Evolutionary conservation across 2,113 vertebrate genomes (phyloP).

Genomic region (Carollia perspicillata): DNA sequence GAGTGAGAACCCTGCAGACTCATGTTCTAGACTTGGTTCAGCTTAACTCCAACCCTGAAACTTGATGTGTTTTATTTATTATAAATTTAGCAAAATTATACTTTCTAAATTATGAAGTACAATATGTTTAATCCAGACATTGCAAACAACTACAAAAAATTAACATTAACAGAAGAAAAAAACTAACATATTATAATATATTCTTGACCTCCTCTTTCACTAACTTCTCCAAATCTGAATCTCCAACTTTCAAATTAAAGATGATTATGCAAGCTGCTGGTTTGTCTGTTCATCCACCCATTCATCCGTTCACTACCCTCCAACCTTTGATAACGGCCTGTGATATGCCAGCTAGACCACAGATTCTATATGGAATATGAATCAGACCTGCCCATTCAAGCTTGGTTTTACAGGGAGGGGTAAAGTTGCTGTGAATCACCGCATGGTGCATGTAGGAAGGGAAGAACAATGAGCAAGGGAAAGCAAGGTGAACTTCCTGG

Average conservation of each 20-base stretch:
- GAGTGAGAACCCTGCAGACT: not conserved
- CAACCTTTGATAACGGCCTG: not conserved
- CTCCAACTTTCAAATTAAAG: not conserved
- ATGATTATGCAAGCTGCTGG: not conserved
- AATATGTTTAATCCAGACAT: not conserved
- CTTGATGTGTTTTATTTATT: not conserved
- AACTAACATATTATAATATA: not conserved
- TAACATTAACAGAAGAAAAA: not conserved
- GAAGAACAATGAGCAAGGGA: not conserved
- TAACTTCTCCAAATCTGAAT: not conserved
- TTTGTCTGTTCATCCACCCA: not conserved
- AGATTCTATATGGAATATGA: not conserved
- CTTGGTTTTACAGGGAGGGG: fast-evolving
- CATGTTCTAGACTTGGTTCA: too few species aligned
- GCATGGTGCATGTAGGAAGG: fast-evolving
- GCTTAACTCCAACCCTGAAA: not conserved
- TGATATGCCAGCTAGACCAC: not conserved
- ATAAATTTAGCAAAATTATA: not conserved
- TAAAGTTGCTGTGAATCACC: not conserved
- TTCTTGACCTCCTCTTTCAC: not conserved
- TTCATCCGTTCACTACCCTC: not conserved
- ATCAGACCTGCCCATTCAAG: not conserved
- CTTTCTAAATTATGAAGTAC: not conserved
- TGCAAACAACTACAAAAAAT: not conserved
- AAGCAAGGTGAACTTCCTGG: not conserved